Evolutionary conservation across 2,888 invertebrate genomes (phyloP), one percentile per base, ranked within the genome.

Genomic region (Ommatoiulus sabulosus): DNA sequence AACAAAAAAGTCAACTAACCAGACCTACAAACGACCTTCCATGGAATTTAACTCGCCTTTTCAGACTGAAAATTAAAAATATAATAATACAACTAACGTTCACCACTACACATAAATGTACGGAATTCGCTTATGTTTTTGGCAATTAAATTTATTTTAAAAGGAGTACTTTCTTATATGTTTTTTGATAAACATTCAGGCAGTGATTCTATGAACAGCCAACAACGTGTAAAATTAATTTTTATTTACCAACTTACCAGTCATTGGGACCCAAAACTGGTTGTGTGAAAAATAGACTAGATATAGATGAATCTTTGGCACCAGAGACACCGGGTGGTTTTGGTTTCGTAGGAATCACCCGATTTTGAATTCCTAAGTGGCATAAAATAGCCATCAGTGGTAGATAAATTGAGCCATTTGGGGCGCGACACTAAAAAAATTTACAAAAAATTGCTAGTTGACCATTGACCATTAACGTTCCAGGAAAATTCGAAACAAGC

Each of bases 371-470:
- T 20, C 44, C 84, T 44, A 80, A 20, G 46, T 84, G 88, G 48
- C 84, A 46, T 44, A 88, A 52, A 44, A 88, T 44, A 10, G 88
- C 46, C 80, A 88, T 44, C 84, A 88, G 48, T 20, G 88, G 88
- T 48, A 88, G 20, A 84, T 88, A 88, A 24, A 88, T 48, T 10
- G 88, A 44, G 48, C 88, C 88, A 12, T 88, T 88, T 20, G 48
- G 35, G 17, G 46, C 48, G 24, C 44, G 88, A 43, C 88, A 88
- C 88, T 88, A n/a, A 12, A 43, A 44, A 85, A 7, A 7, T 12
- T 0, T 6, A 85, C 10, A 84, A 85, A 85, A 8, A 43, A n/a
- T 0, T 85, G n/a, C 35, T 17, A 35, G 35, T 35, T 35, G 35
- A 35, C 0, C 2, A 35, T 35, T 35, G 35, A 35, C 35, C 35